phyloP scores from a whole-genome alignment of 30 jellyfish, hydroid and myxozoan species.

The Hydractinia echinata region DNA sequence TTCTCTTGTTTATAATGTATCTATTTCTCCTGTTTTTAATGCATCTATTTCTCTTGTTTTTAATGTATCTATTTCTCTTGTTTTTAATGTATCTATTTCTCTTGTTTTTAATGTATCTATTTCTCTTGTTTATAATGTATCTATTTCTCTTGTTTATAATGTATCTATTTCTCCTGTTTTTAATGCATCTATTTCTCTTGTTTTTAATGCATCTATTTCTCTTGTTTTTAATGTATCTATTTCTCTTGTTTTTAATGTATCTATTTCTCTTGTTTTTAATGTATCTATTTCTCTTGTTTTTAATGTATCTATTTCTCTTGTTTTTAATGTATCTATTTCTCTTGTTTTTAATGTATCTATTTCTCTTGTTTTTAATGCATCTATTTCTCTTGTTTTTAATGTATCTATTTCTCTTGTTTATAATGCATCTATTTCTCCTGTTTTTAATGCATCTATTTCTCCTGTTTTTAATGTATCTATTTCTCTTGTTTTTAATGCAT shows the following conservation, averaged over 20 bases:
- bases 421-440: neutral
- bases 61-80: conserved; percentile 9
- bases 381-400: conserved; percentile 2
- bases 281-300: neutral
- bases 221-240: conserved; percentile 11
- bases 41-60: neutral
- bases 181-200: conserved; percentile 6
- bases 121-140: neutral
- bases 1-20: neutral
- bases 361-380: conserved; percentile 6
- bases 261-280: conserved; percentile 2
- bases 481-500: conserved; percentile 6
- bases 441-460: too few species aligned
- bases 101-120: conserved; percentile 11
- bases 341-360: conserved; percentile 11
- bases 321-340: conserved; percentile 15
- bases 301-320: conserved; percentile 9
- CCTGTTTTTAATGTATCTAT: too few species aligned
- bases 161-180: neutral
- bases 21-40: conserved; percentile 5
- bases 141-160: neutral
- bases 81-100: conserved; percentile 15
- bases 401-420: neutral
- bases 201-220: conserved; percentile 12
- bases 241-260: conserved; percentile 9